These are phyloP conservation scores for Gymnothorax javanicus DNA, from an alignment of 2,797 vertebrate species.

Conservation along the genomic window DNA sequence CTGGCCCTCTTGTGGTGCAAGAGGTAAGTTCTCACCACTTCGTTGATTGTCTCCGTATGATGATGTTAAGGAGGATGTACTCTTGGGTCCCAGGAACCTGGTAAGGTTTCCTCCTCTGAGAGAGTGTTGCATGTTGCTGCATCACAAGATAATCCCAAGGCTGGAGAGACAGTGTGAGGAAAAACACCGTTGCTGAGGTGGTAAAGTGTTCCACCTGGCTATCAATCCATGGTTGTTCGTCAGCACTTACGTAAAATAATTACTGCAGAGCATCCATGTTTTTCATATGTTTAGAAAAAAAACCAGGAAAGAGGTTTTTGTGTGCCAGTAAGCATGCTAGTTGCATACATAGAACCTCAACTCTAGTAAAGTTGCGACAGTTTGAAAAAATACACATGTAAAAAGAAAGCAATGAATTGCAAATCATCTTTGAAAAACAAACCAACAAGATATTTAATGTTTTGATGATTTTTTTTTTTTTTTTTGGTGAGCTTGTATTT, in stretches of 20 bases:
- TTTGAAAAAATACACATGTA: too few species aligned
- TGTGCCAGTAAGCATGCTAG: not conserved
- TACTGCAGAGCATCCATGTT: not conserved
- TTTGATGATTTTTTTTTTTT: too few species aligned
- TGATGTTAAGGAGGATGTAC: not conserved
- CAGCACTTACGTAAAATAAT: not conserved
- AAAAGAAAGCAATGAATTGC: too few species aligned
- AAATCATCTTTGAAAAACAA: too few species aligned
- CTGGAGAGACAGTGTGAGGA: not conserved
- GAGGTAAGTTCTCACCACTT: conserved; percentile 1
- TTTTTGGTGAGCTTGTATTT: too few species aligned
- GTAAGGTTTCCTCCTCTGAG: not conserved
- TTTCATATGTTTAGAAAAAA: not conserved
- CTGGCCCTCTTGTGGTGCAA: conserved; percentile 1
- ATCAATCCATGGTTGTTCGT: not conserved
- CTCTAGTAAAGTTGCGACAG: too few species aligned
- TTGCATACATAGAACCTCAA: not conserved
- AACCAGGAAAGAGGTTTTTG: not conserved
- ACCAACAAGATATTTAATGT: too few species aligned
- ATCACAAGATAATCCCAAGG: not conserved
- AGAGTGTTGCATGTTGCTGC: not conserved
- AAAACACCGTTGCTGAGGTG: not conserved
- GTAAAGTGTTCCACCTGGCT: not conserved
- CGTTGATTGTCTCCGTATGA: not conserved
- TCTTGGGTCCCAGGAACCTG: not conserved